Base-by-base conservation (phyloP, 2,888 invertebrate genomes). In the Mamestra brassicae region DNA sequence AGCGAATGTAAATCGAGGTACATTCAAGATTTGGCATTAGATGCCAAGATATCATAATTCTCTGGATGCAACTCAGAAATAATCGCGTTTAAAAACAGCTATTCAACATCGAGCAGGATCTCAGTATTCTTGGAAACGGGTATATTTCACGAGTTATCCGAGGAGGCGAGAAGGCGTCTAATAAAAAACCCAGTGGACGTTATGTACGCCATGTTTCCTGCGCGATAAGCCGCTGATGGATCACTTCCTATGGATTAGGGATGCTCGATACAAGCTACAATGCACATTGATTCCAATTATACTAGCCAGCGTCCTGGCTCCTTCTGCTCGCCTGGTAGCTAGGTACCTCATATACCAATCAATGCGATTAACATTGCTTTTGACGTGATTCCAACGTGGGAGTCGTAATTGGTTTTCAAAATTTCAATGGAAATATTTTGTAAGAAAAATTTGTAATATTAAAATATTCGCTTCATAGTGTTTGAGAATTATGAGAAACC, bases 181-280 rank as follows among this genome's bases (percentile, higher is more conserved):
- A 87, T 87, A 87, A 87, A 87, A 87, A 87, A 85, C 76, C 73
- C 76, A 86, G 87, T 87, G 87, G 86, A 87, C 87, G 87, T 75
- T 78, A 80, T 83, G 85, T 85, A 89, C 83, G 81, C 84, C 85
- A 88, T 89, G 92, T 93, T 93, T 94, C 94, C 95, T 93, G 92
- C 86, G 90, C 92, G 96, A 96, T 96, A 95, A 94, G 92, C 89
- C 81, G 70, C 93, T 96, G 96, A 96, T 95, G 93, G 96, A 96
- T 96, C 92, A 92, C 93, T 96, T 96, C 96, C 96, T 93, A 85
- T 74, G 86, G 90, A 89, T 90, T 90, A 90, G 86, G 87, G 87
- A 85, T 87, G 82, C 82, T 76, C 83, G 89, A 88, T 88, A 88
- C 87, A 85, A 80, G 80, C 71, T 74, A 85, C 75, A 73, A 71